A percentile compares a stretch with the other conserved stretches of the same genome.
Evolutionary conservation across 2,797 vertebrate genomes (phyloP).

Genomic region (Rhinophrynus dorsalis): DNA sequence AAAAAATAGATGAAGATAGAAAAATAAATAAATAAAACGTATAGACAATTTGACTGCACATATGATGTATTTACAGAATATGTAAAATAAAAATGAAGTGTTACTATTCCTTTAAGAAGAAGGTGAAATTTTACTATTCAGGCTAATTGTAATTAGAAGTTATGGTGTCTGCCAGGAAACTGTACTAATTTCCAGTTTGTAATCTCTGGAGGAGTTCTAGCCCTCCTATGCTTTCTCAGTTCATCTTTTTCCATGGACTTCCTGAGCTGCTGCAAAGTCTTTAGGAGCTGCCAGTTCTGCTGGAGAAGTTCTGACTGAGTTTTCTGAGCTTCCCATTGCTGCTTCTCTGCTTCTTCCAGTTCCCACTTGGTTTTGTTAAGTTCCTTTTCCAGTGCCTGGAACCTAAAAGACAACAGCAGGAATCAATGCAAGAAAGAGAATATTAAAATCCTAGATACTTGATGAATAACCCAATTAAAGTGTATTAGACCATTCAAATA

Average conservation of each 20-base stretch:
- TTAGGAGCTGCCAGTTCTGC: constrained; percentile 34
- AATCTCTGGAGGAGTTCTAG: background rate
- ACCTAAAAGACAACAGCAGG: constrained; percentile 3
- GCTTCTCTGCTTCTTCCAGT: constrained; percentile 10
- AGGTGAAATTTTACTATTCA: background rate
- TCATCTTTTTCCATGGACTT: constrained; percentile 11
- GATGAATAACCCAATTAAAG: too few relatives aligned
- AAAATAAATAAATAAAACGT: too few relatives aligned
- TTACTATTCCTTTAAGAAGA: too few relatives aligned
- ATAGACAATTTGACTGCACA: too few relatives aligned
- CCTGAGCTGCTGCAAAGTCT: constrained; percentile 26
- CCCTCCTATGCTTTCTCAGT: constrained; percentile 1
- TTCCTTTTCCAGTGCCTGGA: constrained; percentile 28
- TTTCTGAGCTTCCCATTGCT: constrained; percentile 28
- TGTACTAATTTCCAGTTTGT: constrained; percentile 15
- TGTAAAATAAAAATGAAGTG: too few relatives aligned
- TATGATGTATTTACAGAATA: too few relatives aligned
- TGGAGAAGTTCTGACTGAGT: constrained; percentile 24
- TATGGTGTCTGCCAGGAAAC: background rate
- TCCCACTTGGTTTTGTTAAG: background rate
- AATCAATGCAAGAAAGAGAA: too few relatives aligned
- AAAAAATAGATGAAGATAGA: too few relatives aligned
- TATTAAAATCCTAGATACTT: too few relatives aligned
- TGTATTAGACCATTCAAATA: too few relatives aligned
- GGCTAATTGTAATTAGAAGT: background rate